These are phyloP conservation scores for Drosophila formosana DNA, from an alignment of 2,888 invertebrate genomes.

Conservation along the genomic window DNA sequence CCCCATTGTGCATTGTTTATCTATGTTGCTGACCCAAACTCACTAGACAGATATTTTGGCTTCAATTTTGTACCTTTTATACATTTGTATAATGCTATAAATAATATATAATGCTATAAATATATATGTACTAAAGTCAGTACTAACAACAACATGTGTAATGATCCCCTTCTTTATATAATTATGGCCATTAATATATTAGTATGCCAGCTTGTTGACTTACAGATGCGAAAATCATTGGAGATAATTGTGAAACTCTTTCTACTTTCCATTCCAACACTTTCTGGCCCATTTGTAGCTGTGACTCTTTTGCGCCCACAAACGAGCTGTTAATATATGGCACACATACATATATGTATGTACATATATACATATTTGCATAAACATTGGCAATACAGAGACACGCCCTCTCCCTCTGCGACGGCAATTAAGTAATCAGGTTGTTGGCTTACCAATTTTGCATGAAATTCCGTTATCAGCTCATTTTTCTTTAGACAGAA, in stretches of 20 bases:
- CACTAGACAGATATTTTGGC: too few species aligned
- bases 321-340: conserved; percentile 57
- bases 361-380: neutral
- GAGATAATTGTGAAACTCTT: conserved; percentile 51
- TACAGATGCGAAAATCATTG: conserved; percentile 28
- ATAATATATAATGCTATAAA: neutral
- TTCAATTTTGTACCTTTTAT: too few species aligned
- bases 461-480: conserved; percentile 77
- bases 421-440: conserved; percentile 76
- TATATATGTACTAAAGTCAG: neutral
- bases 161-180: neutral
- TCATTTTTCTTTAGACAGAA: conserved; percentile 65
- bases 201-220: conserved; percentile 5
- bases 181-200: neutral
- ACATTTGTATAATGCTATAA: neutral
- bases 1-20: too few species aligned
- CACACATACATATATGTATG: conserved; percentile 3
- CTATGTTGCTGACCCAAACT: too few species aligned
- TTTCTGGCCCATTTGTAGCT: conserved; percentile 54
- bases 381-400: conserved; percentile 12
- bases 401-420: conserved; percentile 4
- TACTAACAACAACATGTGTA: neutral
- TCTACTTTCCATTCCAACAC: conserved; percentile 36
- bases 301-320: conserved; percentile 38
- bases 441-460: conserved; percentile 80